phyloP scores from a whole-genome alignment of 2,888 invertebrate species.

The Melanostoma mellinum region DNA sequence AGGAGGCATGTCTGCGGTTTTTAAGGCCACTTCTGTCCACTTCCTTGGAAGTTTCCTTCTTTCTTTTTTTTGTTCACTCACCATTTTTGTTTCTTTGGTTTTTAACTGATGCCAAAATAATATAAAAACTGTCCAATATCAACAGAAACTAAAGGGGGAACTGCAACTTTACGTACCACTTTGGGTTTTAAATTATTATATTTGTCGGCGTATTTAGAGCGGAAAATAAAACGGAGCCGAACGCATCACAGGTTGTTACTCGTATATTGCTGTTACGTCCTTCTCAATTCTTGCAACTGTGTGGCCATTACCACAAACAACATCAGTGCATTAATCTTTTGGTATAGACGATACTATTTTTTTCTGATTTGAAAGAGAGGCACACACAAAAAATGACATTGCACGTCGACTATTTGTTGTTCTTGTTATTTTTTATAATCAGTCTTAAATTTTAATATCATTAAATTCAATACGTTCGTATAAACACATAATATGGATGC shows the following conservation, averaged over 20 bases:
- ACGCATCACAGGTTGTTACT: neutral
- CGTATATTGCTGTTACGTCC: neutral
- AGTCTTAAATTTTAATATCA: neutral
- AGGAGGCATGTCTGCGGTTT: conserved; percentile 61
- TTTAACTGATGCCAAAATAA: neutral
- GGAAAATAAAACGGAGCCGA: conserved; percentile 39
- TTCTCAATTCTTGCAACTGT: too few relatives aligned
- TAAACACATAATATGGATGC: too few relatives aligned
- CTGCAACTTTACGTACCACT: neutral
- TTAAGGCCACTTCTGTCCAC: conserved; percentile 1
- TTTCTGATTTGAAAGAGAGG: too few relatives aligned
- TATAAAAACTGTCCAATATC: conserved; percentile 15
- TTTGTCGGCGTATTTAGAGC: conserved; percentile 61
- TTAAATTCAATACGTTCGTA: neutral
- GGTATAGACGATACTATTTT: too few relatives aligned
- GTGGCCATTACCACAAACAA: too few relatives aligned
- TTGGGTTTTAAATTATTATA: neutral
- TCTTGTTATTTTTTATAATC: too few relatives aligned
- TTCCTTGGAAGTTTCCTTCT: conserved; percentile 16
- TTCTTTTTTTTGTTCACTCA: neutral
- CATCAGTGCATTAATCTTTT: too few relatives aligned
- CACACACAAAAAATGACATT: too few relatives aligned
- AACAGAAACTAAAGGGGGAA: neutral
- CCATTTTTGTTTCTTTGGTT: conserved; percentile 13
- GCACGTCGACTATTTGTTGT: too few relatives aligned